Base-by-base conservation (phyloP, 2,888 invertebrate species). In the Periphyllus acericola region DNA sequence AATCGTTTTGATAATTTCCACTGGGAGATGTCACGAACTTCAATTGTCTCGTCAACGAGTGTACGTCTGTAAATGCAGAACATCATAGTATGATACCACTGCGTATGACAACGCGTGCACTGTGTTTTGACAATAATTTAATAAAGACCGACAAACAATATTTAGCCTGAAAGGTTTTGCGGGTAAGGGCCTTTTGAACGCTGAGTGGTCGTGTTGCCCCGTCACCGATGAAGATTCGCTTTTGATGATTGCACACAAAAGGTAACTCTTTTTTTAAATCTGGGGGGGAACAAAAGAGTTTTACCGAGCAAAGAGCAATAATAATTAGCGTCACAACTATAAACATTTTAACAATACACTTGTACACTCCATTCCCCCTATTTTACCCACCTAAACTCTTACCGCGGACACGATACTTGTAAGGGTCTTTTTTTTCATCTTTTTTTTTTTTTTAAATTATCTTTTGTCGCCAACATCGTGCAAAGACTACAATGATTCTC, bases 231-330 rank as follows among this genome's bases (percentile, higher is more conserved):
- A 68, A 68, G 68, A 68, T 68, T n/a, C 68, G 68, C 29, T 68
- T 68, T 29, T 68, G 68, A 68, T n/a, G 68, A 68, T 68, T n/a
- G n/a, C 68, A 25, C 68, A 68, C 68, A 68, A 68, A 68, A 68
- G 68, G 68, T n/a, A 29, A 29, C 68, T 68, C 11, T 60, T 60
- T 60, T 60, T 60, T 60, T 60, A 25, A 25, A 4, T 60, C 8
- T 60, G 4, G 8, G n/a, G 4, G 8, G n/a, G 29, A 68, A 68
- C 68, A 68, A 68, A n/a, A 68, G 68, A 68, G 25, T 29, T 68
- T 68, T 68, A 68, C 68, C 68, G 68, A 11, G 68, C 29, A n/a
- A 68, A 29, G n/a, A 68, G 68, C 29, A 68, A 68, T 68, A 68
- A 68, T 68, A 68, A 68, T 68, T 68, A 68, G 68, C 68, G 68